These are phyloP conservation scores for Emydocephalus ijimae DNA, from an alignment of 2,113 vertebrate genomes.

Conservation along the genomic window DNA sequence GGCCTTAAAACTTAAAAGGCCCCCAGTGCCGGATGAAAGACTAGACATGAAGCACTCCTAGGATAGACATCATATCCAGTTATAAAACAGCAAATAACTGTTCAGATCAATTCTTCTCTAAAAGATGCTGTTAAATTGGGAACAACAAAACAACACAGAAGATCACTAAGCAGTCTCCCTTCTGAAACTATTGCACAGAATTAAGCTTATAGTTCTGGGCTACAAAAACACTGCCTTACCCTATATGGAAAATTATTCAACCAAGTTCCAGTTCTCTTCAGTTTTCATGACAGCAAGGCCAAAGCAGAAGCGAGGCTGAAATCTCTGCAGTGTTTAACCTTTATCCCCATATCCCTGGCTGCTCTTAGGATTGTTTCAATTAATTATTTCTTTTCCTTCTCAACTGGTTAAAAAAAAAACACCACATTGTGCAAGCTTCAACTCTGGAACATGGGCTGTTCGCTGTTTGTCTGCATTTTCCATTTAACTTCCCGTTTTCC, in stretches of 20 bases:
- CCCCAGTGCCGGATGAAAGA: not conserved
- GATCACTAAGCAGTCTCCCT: not conserved
- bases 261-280: not conserved
- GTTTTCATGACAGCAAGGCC: not conserved
- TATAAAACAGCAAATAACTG: not conserved
- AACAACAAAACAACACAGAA: not conserved
- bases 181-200: not conserved
- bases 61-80: no score
- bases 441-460: not conserved
- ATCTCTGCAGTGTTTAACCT: not conserved
- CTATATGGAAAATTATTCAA: not conserved
- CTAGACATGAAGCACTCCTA: not conserved
- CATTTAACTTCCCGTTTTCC: not conserved
- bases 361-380: not conserved
- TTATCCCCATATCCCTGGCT: not conserved
- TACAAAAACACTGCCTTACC: not conserved
- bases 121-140: not conserved
- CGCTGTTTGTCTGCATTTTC: not conserved
- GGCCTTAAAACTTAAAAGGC: not conserved
- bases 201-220: not conserved
- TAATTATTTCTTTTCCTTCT: not conserved
- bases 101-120: not conserved
- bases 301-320: not conserved
- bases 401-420: not conserved
- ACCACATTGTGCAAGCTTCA: not conserved